Conservation (phyloP, 2,113 vertebrate species). For the Clupea harengus region DNA sequence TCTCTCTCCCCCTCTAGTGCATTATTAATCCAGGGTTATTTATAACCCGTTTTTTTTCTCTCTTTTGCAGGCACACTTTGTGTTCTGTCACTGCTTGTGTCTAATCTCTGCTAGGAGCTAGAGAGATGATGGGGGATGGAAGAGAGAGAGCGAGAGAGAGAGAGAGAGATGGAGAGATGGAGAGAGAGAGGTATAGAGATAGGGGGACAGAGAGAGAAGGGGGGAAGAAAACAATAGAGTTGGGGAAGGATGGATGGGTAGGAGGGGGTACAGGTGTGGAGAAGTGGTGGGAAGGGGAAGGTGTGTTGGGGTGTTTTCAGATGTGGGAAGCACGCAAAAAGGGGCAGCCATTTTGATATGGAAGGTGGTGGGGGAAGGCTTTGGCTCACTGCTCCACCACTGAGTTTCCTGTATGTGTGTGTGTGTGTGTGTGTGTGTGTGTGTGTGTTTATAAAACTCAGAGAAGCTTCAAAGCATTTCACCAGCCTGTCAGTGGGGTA, state of each 20-base stretch:
- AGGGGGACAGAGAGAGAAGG: neutral
- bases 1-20: constrained; percentile 36
- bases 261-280: neutral
- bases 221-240: neutral
- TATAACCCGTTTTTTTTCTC: constrained; percentile 47
- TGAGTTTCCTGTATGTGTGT: neutral
- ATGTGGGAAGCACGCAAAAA: neutral
- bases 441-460: neutral
- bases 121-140: constrained; percentile 14
- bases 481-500: neutral
- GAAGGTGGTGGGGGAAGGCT: neutral
- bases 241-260: neutral
- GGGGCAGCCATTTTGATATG: neutral
- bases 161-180: neutral
- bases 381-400: neutral
- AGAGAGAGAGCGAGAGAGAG: neutral
- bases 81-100: constrained; percentile 48
- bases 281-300: neutral
- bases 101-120: constrained; percentile 47
- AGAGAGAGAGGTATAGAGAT: neutral
- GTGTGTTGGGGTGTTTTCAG: neutral
- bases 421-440: neutral
- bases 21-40: constrained; percentile 61
- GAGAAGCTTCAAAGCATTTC: constrained; percentile 10
- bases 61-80: constrained; percentile 47